Conservation (phyloP, 2,797 vertebrate genomes). For the Masticophis lateralis region DNA sequence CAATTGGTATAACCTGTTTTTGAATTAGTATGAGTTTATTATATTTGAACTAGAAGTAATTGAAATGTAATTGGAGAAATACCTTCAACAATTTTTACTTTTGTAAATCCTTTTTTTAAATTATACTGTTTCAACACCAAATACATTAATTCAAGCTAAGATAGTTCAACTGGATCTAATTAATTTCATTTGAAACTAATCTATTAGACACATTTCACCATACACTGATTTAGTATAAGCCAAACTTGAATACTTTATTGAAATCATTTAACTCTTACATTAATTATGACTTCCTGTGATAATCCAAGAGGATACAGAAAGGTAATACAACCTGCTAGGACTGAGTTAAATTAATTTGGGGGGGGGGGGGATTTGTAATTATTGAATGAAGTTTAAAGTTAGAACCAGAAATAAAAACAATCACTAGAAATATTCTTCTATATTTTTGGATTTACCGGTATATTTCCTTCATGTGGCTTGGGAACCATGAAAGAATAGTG, state of each 20-base stretch:
- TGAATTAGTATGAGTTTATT: conserved; percentile 39
- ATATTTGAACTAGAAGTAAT: conserved; percentile 24
- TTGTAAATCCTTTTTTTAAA: neutral
- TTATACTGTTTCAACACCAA: neutral
- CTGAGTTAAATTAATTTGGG: neutral
- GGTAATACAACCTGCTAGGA: neutral
- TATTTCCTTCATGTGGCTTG: neutral
- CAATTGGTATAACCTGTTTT: conserved; percentile 4
- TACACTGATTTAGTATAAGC: neutral
- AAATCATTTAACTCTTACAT: neutral
- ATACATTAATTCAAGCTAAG: neutral
- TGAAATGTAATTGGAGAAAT: neutral
- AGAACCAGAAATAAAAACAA: neutral
- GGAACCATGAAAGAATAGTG: neutral
- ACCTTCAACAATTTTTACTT: neutral
- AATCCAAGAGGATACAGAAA: neutral
- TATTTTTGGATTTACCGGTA: neutral
- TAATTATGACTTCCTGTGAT: neutral
- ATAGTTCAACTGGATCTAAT: neutral
- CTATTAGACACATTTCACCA: neutral
- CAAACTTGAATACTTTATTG: neutral
- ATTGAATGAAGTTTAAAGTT: neutral
- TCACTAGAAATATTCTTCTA: neutral
- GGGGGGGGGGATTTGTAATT: neutral
- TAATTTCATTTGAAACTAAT: neutral